phyloP scores from a whole-genome alignment of 2,113 vertebrate genomes.

The Paradoxurus hermaphroditus region DNA sequence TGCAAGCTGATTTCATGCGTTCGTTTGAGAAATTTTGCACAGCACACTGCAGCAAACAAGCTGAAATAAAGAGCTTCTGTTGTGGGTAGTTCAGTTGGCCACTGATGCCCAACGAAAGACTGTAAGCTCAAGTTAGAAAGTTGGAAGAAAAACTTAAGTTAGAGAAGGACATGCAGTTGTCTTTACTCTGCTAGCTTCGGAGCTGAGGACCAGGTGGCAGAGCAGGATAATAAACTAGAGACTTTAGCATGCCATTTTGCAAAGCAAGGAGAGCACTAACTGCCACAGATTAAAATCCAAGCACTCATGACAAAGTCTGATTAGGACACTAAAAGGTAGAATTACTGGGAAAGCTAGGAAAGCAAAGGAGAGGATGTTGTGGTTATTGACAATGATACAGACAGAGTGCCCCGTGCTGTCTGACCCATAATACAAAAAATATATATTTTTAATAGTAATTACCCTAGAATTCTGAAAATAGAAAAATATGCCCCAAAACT shows the following conservation, averaged over 20 bases:
- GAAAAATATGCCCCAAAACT: background rate
- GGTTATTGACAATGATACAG: background rate
- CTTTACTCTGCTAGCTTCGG: background rate
- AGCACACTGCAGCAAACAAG: background rate
- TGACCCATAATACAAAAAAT: background rate
- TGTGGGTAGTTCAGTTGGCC: background rate
- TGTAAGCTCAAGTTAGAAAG: background rate
- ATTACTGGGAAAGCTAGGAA: background rate
- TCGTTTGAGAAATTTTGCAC: background rate
- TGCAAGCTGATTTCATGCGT: background rate
- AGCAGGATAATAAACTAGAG: background rate
- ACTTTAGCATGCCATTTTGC: background rate
- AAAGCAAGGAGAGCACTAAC: background rate
- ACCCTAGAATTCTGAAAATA: background rate
- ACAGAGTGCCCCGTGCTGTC: background rate
- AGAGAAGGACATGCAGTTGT: background rate
- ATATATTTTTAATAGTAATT: background rate
- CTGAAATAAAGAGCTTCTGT: background rate
- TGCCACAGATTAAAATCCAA: background rate
- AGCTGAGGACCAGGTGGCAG: background rate
- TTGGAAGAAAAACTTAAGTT: background rate
- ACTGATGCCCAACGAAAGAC: background rate
- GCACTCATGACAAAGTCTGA: background rate
- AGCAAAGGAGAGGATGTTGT: background rate
- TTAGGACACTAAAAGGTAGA: background rate